phyloP scores from a whole-genome alignment of 2,888 invertebrate genomes.

The Trissolcus japonicus region DNA sequence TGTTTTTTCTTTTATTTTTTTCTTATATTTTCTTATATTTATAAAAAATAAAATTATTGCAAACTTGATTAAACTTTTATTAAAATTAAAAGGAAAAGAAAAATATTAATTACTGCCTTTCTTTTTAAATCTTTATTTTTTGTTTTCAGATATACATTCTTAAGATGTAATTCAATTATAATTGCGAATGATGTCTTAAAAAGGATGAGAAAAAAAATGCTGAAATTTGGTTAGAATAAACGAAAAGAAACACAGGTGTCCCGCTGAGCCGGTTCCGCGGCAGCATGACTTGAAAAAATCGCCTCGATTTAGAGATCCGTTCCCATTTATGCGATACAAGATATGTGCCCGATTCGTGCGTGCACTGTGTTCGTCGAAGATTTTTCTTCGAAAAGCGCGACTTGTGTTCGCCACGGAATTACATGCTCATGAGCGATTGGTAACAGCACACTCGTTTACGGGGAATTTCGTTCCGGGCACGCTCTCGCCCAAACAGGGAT shows the following conservation, averaged over 20 bases:
- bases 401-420: constrained; percentile 58
- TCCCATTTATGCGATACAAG: constrained; percentile 61
- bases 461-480: constrained; percentile 43
- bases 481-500: constrained; percentile 27
- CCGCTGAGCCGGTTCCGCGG: constrained; percentile 67
- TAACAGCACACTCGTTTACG: constrained; percentile 55
- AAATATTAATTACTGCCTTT: too few relatives aligned
- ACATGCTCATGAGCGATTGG: constrained; percentile 60
- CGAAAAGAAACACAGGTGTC: constrained; percentile 72
- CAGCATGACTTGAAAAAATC: constrained; percentile 68
- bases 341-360: constrained; percentile 55
- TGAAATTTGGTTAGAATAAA: constrained; percentile 67
- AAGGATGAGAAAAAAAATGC: constrained; percentile 47
- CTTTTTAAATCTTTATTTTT: too few relatives aligned
- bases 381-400: constrained; percentile 60
- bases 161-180: constrained; percentile 9
- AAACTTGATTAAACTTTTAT: too few relatives aligned
- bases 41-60: too few relatives aligned
- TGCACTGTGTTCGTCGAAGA: constrained; percentile 56
- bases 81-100: too few relatives aligned
- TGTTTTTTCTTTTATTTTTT: too few relatives aligned
- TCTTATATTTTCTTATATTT: too few relatives aligned
- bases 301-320: constrained; percentile 69
- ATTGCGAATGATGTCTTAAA: constrained; percentile 44
- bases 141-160: too few relatives aligned